Evolutionary conservation across 2,797 vertebrate genomes (phyloP).

Genomic region (Gephyroberyx darwinii): DNA sequence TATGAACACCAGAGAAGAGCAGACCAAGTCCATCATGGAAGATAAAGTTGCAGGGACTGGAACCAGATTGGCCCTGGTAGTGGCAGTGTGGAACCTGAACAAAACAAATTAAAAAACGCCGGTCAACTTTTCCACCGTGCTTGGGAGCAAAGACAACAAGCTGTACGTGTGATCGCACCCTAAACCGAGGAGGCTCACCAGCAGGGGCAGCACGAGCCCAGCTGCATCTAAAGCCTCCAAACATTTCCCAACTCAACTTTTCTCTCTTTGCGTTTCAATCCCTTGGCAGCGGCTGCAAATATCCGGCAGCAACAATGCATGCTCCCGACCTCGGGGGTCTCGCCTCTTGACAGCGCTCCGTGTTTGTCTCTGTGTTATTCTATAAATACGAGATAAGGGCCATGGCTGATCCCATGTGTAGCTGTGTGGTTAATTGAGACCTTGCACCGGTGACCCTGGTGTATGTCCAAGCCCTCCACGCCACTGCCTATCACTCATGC

Average conservation of each 20-base stretch:
- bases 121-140: slow-evolving; percentile 1
- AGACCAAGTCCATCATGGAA: too few relatives aligned
- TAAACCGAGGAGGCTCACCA: slow-evolving; percentile 12
- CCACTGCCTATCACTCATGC: slow-evolving; percentile 68
- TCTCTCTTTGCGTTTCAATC: slow-evolving; percentile 10
- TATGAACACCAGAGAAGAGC: too few relatives aligned
- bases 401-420: slow-evolving; percentile 64
- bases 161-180: background rate
- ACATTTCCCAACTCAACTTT: slow-evolving; percentile 34
- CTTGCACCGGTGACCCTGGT: slow-evolving; percentile 65
- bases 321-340: slow-evolving; percentile 59
- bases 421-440: slow-evolving; percentile 77
- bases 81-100: too few relatives aligned
- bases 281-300: slow-evolving; percentile 49
- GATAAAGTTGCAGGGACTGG: too few relatives aligned
- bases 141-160: background rate
- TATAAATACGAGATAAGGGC: slow-evolving; percentile 74
- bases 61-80: too few relatives aligned
- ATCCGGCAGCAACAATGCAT: slow-evolving; percentile 41
- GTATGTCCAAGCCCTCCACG: slow-evolving; percentile 44
- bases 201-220: background rate
- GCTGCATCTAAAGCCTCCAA: slow-evolving; percentile 1
- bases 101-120: background rate
- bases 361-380: slow-evolving; percentile 72
- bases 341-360: slow-evolving; percentile 51